A percentile compares a stretch with the other conserved stretches of the same genome.
phyloP scores from a whole-genome alignment of 2,888 invertebrate genomes.

The Notocelia uddmanniana region DNA sequence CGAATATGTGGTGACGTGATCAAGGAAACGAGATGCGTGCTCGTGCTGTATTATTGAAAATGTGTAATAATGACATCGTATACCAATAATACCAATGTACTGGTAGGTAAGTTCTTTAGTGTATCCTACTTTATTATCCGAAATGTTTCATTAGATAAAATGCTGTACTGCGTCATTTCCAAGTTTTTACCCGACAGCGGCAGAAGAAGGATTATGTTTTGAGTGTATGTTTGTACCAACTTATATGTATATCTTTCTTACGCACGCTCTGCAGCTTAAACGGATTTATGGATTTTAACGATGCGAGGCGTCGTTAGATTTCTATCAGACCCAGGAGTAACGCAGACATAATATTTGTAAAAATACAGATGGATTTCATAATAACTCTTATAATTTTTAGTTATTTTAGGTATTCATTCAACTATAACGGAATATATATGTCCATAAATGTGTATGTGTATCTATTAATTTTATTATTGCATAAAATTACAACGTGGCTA shows the following conservation, averaged over 20 bases:
- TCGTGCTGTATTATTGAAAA: constrained; percentile 29
- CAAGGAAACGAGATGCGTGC: constrained; percentile 30
- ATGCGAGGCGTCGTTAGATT: too few relatives aligned
- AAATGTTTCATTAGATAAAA: neutral
- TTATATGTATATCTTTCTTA: too few relatives aligned
- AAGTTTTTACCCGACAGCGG: neutral
- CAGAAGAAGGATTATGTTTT: too few relatives aligned
- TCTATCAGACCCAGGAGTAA: too few relatives aligned
- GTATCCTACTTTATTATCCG: neutral
- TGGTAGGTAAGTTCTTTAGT: neutral
- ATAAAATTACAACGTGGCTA: neutral
- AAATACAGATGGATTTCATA: too few relatives aligned
- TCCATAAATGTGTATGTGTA: too few relatives aligned
- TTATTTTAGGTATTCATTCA: neutral
- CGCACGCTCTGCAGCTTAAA: too few relatives aligned
- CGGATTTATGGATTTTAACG: too few relatives aligned
- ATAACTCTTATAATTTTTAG: too few relatives aligned
- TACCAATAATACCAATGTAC: neutral
- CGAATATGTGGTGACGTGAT: constrained; percentile 61
- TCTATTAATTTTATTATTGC: neutral
- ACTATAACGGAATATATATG: neutral
- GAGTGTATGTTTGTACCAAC: too few relatives aligned
- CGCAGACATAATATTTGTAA: too few relatives aligned
- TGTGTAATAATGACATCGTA: neutral
- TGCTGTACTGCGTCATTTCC: neutral